These are phyloP conservation scores for Aphaenogaster ashmeadi DNA, from an alignment of 1,140 invertebrate genomes.

Conservation along the genomic window DNA sequence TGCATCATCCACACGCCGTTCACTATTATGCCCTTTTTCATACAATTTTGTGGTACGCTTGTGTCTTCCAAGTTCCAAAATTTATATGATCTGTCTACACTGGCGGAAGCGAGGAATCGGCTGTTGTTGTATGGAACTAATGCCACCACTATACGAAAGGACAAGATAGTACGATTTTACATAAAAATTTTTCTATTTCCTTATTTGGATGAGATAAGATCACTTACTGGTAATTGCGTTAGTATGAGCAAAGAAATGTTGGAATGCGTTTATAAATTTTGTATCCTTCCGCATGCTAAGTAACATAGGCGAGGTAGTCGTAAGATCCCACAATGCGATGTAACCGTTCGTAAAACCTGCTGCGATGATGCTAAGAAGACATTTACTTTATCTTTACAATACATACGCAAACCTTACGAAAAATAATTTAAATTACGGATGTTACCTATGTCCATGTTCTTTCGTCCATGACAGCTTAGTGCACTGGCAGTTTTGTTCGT, in stretches of 20 bases:
- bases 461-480: slow-evolving; percentile 86
- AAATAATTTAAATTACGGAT: background rate
- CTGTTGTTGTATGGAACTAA: slow-evolving; percentile 83
- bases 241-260: slow-evolving; percentile 86
- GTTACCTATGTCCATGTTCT: slow-evolving; percentile 83
- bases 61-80: slow-evolving; percentile 87
- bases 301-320: slow-evolving; percentile 87
- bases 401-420: background rate
- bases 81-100: slow-evolving; percentile 86
- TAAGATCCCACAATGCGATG: slow-evolving; percentile 89
- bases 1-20: slow-evolving; percentile 85
- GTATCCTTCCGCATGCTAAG: slow-evolving; percentile 80
- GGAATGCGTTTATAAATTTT: slow-evolving; percentile 83
- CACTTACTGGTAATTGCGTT: slow-evolving; percentile 83
- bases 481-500: slow-evolving; percentile 83
- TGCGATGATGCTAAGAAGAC: slow-evolving; percentile 85
- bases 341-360: slow-evolving; percentile 90
- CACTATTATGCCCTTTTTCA: slow-evolving; percentile 81
- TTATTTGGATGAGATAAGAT: slow-evolving; percentile 8
- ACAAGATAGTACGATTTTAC: slow-evolving; percentile 30
- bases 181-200: background rate
- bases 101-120: slow-evolving; percentile 84
- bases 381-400: slow-evolving; percentile 23
- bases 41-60: slow-evolving; percentile 74
- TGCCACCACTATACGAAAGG: slow-evolving; percentile 78